Conservation (phyloP, 2,797 vertebrate genomes). For the Lepus oiostolus region DNA sequence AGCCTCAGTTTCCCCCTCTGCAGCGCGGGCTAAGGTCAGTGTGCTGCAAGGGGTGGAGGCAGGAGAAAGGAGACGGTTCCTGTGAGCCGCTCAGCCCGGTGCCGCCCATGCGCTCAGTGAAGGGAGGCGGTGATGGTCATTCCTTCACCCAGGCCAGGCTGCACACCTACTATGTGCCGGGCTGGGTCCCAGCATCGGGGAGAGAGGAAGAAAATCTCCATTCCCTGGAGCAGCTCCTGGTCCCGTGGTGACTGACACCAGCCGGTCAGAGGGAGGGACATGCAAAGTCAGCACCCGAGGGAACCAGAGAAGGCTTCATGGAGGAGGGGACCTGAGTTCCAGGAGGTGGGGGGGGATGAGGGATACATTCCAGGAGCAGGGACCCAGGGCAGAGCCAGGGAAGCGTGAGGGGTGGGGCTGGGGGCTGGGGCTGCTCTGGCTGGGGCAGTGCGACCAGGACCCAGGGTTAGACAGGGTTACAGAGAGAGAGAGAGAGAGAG, state of each 20-base stretch:
- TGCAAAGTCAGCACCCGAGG: background rate
- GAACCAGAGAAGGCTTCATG: background rate
- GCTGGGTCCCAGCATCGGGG: fast-evolving
- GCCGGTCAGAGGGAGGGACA: background rate
- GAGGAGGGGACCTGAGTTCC: background rate
- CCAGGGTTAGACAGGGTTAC: no score
- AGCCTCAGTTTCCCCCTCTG: background rate
- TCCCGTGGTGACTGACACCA: background rate
- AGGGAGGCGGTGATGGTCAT: background rate
- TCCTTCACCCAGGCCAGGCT: background rate
- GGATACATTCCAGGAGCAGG: no score
- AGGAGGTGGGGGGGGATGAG: background rate
- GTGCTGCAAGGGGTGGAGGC: fast-evolving
- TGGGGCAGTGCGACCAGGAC: background rate
- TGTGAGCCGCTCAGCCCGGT: background rate
- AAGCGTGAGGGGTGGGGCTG: no score
- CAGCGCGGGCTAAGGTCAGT: fast-evolving
- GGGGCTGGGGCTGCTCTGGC: background rate
- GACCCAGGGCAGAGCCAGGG: background rate
- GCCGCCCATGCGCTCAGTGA: fast-evolving
- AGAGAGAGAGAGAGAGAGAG: no score
- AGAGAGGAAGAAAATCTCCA: background rate
- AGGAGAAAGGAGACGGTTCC: background rate
- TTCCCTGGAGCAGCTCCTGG: fast-evolving
- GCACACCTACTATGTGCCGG: fast-evolving